Conservation (phyloP, 2,113 vertebrate genomes). For the Marmota flaviventris region DNA sequence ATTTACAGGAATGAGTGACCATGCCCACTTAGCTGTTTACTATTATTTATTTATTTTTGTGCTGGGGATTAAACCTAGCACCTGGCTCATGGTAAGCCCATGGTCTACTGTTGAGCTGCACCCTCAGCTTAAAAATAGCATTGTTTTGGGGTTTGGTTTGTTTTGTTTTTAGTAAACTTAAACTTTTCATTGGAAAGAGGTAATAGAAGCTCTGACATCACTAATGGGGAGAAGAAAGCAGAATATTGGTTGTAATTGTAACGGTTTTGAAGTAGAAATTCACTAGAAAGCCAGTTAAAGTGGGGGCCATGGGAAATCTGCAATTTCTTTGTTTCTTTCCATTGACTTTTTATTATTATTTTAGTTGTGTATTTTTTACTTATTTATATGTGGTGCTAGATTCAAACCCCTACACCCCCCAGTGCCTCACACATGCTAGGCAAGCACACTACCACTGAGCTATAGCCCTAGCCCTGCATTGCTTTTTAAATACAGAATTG, state of each 20-base stretch:
- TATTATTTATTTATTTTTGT: not conserved
- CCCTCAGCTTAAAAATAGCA: not conserved
- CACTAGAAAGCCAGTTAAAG: not conserved
- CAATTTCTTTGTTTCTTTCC: not conserved
- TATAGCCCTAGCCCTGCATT: not conserved
- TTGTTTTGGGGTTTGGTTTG: too few species aligned
- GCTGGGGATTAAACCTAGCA: not conserved
- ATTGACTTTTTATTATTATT: too few species aligned
- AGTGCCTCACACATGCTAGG: too few species aligned
- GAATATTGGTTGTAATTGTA: not conserved
- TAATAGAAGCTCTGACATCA: not conserved
- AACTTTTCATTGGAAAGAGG: not conserved
- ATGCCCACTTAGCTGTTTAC: too few species aligned
- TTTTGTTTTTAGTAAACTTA: not conserved
- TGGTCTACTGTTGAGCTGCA: not conserved
- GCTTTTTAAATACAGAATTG: conserved; percentile 2
- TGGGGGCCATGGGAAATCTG: not conserved
- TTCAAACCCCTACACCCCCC: too few species aligned
- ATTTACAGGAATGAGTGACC: too few species aligned
- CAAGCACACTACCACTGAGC: too few species aligned
- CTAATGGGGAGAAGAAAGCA: not conserved
- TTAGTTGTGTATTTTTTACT: too few species aligned
- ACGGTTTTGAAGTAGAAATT: not conserved
- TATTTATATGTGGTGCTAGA: too few species aligned
- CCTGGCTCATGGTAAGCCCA: not conserved